phyloP scores from a whole-genome alignment of 2,113 vertebrate species.

The Hiodon alosoides region DNA sequence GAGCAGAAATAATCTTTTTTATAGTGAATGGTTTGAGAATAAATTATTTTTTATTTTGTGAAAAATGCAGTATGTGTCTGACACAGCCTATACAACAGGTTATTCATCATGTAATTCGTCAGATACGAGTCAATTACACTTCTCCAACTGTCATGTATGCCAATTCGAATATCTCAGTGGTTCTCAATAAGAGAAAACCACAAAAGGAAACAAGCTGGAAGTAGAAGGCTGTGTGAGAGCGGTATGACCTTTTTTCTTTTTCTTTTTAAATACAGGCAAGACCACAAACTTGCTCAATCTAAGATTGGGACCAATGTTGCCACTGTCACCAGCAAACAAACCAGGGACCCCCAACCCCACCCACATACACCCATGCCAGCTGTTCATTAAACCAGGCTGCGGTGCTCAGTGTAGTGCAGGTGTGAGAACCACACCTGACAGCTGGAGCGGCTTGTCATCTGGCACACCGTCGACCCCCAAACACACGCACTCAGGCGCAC shows the following conservation, averaged over 20 bases:
- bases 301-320: too few species aligned
- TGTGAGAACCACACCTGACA: constrained; percentile 60
- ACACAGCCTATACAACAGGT: constrained; percentile 44
- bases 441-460: background rate
- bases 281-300: too few species aligned
- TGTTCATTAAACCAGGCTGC: constrained; percentile 50
- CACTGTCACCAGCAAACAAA: too few species aligned
- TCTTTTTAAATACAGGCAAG: too few species aligned
- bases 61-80: constrained; percentile 30
- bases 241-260: too few species aligned
- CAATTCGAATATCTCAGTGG: background rate
- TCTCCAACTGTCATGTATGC: constrained; percentile 50
- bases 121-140: constrained; percentile 43
- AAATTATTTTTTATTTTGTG: too few species aligned
- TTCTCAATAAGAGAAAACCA: background rate
- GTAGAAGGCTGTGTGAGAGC: background rate
- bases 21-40: too few species aligned
- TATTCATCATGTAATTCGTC: constrained; percentile 54
- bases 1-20: too few species aligned
- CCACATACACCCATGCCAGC: background rate
- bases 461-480: background rate
- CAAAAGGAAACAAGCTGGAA: background rate
- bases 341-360: too few species aligned
- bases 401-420: constrained; percentile 75
- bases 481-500: too few species aligned